These are phyloP conservation scores for Ceratina japonica DNA, from an alignment of 1,140 invertebrate genomes.

Conservation along the genomic window DNA sequence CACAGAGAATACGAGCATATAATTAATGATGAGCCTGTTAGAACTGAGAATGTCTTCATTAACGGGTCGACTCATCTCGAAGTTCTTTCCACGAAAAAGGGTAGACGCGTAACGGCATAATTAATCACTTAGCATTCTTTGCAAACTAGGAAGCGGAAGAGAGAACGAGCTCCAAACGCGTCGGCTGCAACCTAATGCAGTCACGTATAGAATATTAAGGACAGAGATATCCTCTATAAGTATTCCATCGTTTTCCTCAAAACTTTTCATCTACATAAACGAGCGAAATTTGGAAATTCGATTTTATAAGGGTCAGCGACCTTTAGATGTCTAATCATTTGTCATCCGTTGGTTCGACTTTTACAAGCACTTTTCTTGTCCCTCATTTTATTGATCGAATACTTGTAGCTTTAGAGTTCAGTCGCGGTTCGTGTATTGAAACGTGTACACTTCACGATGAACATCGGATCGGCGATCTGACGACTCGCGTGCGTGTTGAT, in stretches of 20 bases:
- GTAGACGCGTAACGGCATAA: background rate
- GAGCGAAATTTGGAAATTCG: too few relatives aligned
- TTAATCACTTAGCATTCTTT: constrained; percentile 23
- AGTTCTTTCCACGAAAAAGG: background rate
- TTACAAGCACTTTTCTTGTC: too few relatives aligned
- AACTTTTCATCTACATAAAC: too few relatives aligned
- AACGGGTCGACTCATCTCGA: background rate
- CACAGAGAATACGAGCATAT: too few relatives aligned
- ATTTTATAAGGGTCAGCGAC: too few relatives aligned
- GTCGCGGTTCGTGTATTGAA: background rate
- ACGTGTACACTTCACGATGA: background rate
- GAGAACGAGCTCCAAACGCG: constrained; percentile 8
- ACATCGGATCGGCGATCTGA: background rate
- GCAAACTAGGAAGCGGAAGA: constrained; percentile 41
- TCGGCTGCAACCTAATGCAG: constrained; percentile 23
- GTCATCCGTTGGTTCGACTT: too few relatives aligned
- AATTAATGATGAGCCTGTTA: too few relatives aligned
- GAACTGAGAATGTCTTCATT: background rate
- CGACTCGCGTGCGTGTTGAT: constrained; percentile 32
- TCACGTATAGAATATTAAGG: constrained; percentile 10
- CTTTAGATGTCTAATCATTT: too few relatives aligned
- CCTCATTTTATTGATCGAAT: too few relatives aligned
- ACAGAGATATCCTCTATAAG: too few relatives aligned
- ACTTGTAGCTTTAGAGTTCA: too few relatives aligned
- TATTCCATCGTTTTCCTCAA: too few relatives aligned